phyloP scores from a whole-genome alignment of 2,888 invertebrate genomes.

The Prosapia bicincta region DNA sequence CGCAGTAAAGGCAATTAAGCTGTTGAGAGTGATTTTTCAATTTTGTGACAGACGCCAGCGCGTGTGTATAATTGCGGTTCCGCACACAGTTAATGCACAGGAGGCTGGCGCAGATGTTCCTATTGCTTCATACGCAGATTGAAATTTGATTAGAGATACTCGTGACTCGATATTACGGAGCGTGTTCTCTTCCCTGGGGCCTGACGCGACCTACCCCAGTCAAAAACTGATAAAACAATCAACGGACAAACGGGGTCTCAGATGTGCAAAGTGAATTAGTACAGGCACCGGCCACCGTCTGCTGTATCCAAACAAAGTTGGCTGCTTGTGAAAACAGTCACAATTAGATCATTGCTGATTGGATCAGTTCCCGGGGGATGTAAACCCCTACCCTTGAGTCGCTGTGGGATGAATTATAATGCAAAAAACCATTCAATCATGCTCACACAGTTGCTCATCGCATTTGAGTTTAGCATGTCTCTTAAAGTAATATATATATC shows the following conservation, averaged over 20 bases:
- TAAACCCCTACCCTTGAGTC: no score
- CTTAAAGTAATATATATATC: no score
- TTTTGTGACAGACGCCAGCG: not conserved
- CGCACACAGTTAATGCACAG: not conserved
- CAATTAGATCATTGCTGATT: not conserved
- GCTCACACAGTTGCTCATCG: no score
- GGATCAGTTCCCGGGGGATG: not conserved
- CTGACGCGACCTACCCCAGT: not conserved
- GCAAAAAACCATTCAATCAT: not conserved
- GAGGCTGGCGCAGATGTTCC: not conserved
- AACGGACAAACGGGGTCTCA: not conserved
- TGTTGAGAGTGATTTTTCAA: not conserved
- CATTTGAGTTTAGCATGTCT: no score
- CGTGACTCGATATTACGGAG: not conserved
- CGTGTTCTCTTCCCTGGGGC: not conserved
- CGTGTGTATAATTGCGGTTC: not conserved
- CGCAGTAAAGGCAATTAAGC: not conserved
- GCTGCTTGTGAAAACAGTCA: not conserved
- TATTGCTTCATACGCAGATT: not conserved
- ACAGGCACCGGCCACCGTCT: not conserved
- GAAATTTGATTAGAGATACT: not conserved
- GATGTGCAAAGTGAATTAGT: not conserved
- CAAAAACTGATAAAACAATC: not conserved
- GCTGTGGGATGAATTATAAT: not conserved
- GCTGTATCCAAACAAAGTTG: not conserved